A percentile compares a stretch with the other conserved stretches of the same genome.
phyloP scores from a whole-genome alignment of 2,797 vertebrate genomes.

The Enteromius paludinosus region DNA sequence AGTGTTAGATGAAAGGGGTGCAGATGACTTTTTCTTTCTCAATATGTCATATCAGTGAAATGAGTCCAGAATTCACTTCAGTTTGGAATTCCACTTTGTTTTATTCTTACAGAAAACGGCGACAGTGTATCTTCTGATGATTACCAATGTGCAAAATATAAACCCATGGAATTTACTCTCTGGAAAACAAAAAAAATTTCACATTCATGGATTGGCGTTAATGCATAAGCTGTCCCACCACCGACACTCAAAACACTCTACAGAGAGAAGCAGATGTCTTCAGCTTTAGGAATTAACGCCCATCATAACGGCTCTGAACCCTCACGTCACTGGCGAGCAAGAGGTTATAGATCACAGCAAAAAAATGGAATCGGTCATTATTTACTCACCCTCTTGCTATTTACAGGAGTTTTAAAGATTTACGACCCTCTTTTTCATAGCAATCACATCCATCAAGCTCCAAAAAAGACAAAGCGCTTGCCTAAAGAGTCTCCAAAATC shows the following conservation, averaged over 20 bases:
- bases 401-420: neutral
- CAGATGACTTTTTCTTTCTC: neutral
- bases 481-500: neutral
- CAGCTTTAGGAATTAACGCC: slow-evolving; percentile 8
- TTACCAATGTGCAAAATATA: slow-evolving; percentile 70
- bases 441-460: neutral
- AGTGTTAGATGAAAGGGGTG: neutral
- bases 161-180: slow-evolving; percentile 45
- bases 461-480: neutral
- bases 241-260: slow-evolving; percentile 1
- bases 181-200: slow-evolving; percentile 61
- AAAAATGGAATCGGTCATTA: neutral
- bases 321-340: neutral
- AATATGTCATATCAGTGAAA: neutral
- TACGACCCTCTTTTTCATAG: neutral
- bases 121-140: slow-evolving; percentile 69
- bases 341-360: neutral
- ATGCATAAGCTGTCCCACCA: slow-evolving; percentile 34
- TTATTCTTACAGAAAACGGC: slow-evolving; percentile 63
- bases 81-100: slow-evolving; percentile 59
- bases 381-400: neutral
- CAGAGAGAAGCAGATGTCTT: slow-evolving; percentile 7
- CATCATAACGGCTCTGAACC: neutral
- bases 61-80: neutral
- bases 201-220: slow-evolving; percentile 76